A percentile compares a stretch with the other conserved stretches of the same genome.
Conservation (phyloP, 2,113 vertebrate genomes). For the Orientallactaga bullata region DNA sequence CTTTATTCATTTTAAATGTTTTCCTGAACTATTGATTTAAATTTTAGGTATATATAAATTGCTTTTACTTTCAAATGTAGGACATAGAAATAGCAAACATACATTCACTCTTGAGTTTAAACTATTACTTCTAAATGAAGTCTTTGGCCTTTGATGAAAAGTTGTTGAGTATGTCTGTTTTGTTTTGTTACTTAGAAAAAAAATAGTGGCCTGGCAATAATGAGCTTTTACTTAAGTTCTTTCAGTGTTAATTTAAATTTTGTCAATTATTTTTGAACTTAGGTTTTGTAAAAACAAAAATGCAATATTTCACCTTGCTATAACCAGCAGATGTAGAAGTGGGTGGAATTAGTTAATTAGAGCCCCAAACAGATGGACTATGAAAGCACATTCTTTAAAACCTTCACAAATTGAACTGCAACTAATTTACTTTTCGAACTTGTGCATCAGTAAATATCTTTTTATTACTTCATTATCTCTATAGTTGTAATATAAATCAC, state of each 20-base stretch:
- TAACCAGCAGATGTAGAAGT: conserved; percentile 41
- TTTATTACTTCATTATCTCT: conserved; percentile 27
- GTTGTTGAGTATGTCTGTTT: neutral
- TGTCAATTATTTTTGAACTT: neutral
- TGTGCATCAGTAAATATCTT: neutral
- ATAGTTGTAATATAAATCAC: neutral
- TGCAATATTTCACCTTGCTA: neutral
- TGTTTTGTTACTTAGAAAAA: neutral
- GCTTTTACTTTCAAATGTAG: neutral
- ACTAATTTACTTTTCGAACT: neutral
- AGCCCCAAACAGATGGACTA: conserved; percentile 24
- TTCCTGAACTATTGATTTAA: conserved; percentile 2
- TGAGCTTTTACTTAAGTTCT: neutral
- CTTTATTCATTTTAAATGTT: neutral
- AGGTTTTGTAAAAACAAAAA: conserved; percentile 34
- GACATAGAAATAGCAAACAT: neutral
- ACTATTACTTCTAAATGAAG: neutral
- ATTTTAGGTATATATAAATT: neutral
- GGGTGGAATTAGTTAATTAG: conserved; percentile 54
- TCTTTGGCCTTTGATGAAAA: neutral
- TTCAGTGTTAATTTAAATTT: neutral
- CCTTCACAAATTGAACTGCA: conserved; percentile 12
- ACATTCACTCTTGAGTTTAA: neutral
- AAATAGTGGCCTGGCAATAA: neutral
- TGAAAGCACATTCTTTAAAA: conserved; percentile 49